phyloP scores from a whole-genome alignment of 2,113 vertebrate species.

The Podarcis raffonei region DNA sequence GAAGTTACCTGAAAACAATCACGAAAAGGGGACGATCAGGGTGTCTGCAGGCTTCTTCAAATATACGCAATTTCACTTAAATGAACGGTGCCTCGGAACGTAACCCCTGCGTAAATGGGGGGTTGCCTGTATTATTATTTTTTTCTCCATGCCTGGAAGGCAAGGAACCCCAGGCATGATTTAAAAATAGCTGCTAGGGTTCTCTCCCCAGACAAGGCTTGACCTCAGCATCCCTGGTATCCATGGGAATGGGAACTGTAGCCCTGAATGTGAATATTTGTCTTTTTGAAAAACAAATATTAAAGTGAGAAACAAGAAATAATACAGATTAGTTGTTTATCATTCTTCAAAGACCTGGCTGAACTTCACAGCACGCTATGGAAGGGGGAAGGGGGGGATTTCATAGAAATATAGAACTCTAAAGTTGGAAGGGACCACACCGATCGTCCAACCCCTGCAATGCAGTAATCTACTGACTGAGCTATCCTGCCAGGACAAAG shows the following conservation, averaged over 20 bases:
- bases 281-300: constrained; percentile 13
- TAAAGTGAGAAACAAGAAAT: not conserved
- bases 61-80: too few species aligned
- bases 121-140: not conserved
- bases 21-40: too few species aligned
- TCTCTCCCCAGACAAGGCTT: not conserved
- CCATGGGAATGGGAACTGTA: not conserved
- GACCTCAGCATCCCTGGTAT: constrained; percentile 11
- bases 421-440: too few species aligned
- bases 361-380: too few species aligned
- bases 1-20: not conserved
- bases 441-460: too few species aligned
- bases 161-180: not conserved
- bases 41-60: too few species aligned
- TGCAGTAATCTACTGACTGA: too few species aligned
- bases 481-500: not conserved
- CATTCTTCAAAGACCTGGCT: not conserved
- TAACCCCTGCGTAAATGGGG: too few species aligned
- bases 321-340: too few species aligned
- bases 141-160: not conserved
- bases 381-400: too few species aligned
- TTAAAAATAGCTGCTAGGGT: not conserved
- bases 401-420: too few species aligned
- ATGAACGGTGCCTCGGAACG: too few species aligned
- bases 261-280: constrained; percentile 14